phyloP scores from a whole-genome alignment of 2,888 invertebrate species.

The Hipparchia semele region DNA sequence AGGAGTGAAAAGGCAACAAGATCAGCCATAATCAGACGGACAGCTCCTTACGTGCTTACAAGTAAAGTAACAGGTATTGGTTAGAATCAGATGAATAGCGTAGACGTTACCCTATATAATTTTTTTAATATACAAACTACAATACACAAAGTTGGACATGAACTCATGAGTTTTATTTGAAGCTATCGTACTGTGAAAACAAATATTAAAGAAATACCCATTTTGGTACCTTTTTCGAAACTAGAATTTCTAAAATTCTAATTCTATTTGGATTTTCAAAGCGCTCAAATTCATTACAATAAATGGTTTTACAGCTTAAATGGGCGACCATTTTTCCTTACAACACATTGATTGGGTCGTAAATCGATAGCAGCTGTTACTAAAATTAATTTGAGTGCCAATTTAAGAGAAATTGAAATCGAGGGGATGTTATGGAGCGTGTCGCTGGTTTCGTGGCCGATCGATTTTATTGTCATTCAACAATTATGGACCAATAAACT shows the following conservation, averaged over 20 bases:
- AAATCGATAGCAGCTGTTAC: slow-evolving; percentile 70
- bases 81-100: no score
- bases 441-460: slow-evolving; percentile 46
- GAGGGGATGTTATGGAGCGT: slow-evolving; percentile 56
- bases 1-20: no score
- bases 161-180: no score
- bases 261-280: neutral
- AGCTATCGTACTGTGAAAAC: neutral
- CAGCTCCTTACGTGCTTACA: no score
- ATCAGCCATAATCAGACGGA: no score
- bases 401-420: slow-evolving; percentile 70
- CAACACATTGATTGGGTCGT: slow-evolving; percentile 70
- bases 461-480: slow-evolving; percentile 44
- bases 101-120: neutral
- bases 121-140: neutral
- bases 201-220: neutral
- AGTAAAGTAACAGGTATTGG: no score
- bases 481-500: slow-evolving; percentile 20
- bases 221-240: neutral
- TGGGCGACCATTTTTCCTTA: slow-evolving; percentile 45
- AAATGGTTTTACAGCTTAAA: slow-evolving; percentile 49
- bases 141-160: no score
- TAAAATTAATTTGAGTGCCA: slow-evolving; percentile 69
- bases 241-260: neutral
- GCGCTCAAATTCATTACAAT: slow-evolving; percentile 23